phyloP scores from a whole-genome alignment of 2,113 vertebrate species.

The Anser cygnoides region DNA sequence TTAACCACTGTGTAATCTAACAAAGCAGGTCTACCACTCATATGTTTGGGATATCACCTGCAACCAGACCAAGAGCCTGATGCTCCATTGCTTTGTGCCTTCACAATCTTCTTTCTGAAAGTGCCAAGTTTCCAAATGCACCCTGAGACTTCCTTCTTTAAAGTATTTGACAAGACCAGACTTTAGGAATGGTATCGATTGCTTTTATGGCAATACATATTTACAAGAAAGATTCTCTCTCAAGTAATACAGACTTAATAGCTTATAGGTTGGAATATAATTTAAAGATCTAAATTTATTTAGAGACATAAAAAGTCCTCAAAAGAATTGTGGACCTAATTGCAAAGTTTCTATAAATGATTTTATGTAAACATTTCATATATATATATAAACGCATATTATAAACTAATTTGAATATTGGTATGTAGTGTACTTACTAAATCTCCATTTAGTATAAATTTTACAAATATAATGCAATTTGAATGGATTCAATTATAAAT shows the following conservation, averaged over 20 bases:
- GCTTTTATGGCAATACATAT: slow-evolving; percentile 25
- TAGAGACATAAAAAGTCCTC: background rate
- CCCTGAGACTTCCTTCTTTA: background rate
- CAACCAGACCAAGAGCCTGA: background rate
- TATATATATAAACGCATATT: background rate
- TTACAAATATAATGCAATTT: background rate
- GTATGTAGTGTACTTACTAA: background rate
- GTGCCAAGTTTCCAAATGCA: slow-evolving; percentile 13
- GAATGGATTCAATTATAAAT: background rate
- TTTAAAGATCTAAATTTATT: background rate
- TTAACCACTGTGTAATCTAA: background rate
- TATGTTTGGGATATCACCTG: background rate
- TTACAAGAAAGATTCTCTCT: slow-evolving; percentile 33
- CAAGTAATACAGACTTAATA: slow-evolving; percentile 28
- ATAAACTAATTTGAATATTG: background rate
- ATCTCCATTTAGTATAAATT: background rate
- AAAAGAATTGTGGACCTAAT: background rate
- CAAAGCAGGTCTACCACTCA: background rate
- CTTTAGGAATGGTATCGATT: background rate
- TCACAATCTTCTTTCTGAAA: background rate
- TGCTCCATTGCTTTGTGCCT: background rate
- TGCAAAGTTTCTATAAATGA: background rate
- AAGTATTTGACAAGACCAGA: slow-evolving; percentile 5
- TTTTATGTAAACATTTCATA: background rate
- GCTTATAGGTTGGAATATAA: background rate